Conservation (phyloP, 2,888 invertebrate species). For the Eutolmus rufibarbis region DNA sequence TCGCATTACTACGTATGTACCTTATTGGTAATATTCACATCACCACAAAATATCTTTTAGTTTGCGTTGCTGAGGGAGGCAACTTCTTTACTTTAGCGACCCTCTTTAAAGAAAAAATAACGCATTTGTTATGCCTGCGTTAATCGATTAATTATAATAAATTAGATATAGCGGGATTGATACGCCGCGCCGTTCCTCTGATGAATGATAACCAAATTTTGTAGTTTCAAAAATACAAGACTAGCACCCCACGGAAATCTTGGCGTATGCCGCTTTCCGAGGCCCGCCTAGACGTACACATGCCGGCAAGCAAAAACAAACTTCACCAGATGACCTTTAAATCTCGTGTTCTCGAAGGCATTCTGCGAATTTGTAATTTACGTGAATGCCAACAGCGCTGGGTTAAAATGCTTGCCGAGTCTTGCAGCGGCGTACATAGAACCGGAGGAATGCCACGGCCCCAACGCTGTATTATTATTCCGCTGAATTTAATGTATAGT, state of each 20-base stretch:
- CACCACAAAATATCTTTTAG: no score
- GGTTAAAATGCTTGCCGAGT: neutral
- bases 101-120: no score
- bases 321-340: neutral
- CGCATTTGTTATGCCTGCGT: no score
- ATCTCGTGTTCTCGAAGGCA: neutral
- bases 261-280: neutral
- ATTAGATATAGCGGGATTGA: neutral
- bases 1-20: no score
- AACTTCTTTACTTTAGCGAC: no score
- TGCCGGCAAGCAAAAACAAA: neutral
- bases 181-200: neutral
- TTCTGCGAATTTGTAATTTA: conserved; percentile 27
- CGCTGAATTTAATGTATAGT: conserved; percentile 15
- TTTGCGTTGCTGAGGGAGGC: no score
- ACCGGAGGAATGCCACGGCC: neutral
- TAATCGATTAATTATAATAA: neutral
- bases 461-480: neutral
- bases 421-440: neutral
- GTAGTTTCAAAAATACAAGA: neutral
- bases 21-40: no score
- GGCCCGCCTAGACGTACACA: neutral
- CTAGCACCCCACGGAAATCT: neutral
- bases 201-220: neutral
- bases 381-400: conserved; percentile 6